Conservation (phyloP, 2,888 invertebrate species). For the Slavum lentiscoides region DNA sequence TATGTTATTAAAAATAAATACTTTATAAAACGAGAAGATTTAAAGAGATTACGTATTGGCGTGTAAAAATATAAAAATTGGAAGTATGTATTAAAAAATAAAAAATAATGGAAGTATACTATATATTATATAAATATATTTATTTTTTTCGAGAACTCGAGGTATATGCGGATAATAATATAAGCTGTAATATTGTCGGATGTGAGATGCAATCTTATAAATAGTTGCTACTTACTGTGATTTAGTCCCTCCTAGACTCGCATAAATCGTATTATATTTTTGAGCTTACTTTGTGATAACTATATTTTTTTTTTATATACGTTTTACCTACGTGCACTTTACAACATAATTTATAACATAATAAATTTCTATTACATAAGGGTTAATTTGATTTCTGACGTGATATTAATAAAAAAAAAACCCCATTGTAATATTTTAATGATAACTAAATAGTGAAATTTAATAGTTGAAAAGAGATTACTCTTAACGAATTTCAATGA, state of each 20-base stretch:
- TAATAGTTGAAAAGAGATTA: background rate
- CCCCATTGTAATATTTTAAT: background rate
- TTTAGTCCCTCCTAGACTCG: background rate
- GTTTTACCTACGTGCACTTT: background rate
- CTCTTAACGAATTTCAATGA: background rate
- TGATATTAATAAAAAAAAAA: background rate
- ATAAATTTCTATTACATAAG: background rate
- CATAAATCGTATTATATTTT: slow-evolving; percentile 27
- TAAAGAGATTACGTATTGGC: background rate
- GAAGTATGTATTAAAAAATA: background rate
- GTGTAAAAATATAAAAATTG: background rate
- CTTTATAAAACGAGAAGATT: background rate
- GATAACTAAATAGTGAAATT: too few species aligned
- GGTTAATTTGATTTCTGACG: background rate
- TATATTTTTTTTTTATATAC: slow-evolving; percentile 18
- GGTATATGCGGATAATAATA: background rate
- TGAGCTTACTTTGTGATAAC: background rate
- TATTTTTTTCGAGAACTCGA: background rate
- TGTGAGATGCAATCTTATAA: background rate
- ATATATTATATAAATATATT: too few species aligned
- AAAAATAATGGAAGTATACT: background rate
- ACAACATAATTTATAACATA: slow-evolving; percentile 2
- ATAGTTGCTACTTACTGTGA: slow-evolving; percentile 10
- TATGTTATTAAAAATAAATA: too few species aligned
- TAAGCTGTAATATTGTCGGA: background rate